phyloP scores from a whole-genome alignment of 1,140 invertebrate species.

The Listronotus bonariensis region DNA sequence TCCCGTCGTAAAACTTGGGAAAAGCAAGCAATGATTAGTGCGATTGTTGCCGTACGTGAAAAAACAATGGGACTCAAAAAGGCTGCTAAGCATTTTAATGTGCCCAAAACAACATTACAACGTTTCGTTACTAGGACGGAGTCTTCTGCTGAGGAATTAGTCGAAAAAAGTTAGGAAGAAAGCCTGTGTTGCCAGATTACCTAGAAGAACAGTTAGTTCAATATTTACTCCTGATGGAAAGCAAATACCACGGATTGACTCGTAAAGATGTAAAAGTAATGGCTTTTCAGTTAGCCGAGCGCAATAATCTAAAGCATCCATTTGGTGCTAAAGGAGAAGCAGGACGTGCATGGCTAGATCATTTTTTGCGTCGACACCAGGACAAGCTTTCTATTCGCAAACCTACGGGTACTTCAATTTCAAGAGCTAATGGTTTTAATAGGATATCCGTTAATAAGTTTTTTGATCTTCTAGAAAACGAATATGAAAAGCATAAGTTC shows the following conservation, averaged over 20 bases:
- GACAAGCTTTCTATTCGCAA: not conserved
- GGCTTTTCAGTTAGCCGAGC: not conserved
- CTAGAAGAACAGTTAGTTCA: not conserved
- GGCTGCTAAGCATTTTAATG: no score
- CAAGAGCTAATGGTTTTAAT: slow-evolving; percentile 48
- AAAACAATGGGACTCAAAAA: no score
- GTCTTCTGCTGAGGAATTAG: no score
- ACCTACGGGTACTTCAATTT: slow-evolving; percentile 38
- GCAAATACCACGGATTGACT: not conserved
- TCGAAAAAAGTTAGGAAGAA: no score
- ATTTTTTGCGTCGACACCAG: not conserved
- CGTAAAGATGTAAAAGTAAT: not conserved
- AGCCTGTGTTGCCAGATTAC: no score
- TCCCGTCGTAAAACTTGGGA: no score
- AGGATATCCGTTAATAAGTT: slow-evolving; percentile 47
- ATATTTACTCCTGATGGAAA: not conserved
- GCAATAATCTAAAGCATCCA: not conserved
- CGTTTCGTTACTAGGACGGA: no score
- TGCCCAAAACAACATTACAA: no score
- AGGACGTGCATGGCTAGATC: not conserved
- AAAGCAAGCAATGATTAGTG: no score
- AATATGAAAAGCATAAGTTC: slow-evolving; percentile 22
- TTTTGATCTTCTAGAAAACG: slow-evolving; percentile 48
- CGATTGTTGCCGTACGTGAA: no score
- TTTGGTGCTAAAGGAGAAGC: not conserved